Evolutionary conservation across 2,797 vertebrate genomes (phyloP), one percentile per base, ranked within the genome.

Genomic region (Paramormyrops hopkinsi): DNA sequence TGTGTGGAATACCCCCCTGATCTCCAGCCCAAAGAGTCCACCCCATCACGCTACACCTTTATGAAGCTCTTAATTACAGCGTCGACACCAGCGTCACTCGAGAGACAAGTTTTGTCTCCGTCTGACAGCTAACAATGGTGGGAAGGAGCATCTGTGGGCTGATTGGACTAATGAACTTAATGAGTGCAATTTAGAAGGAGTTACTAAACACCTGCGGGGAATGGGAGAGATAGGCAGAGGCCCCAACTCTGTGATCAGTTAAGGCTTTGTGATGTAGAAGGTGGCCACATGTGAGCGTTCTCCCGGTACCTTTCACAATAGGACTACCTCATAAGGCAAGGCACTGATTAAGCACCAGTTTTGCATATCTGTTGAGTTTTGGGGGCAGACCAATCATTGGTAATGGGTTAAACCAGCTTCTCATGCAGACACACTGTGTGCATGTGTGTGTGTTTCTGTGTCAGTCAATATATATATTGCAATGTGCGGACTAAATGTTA

Each of bases 301-400:
- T 89, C 53, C 89, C n/a, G 59, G n/a, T 65, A 73, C 73, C 91
- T 25, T 91, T 92, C 91, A 92, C 93, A 93, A 86, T 90, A 88
- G 90, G 90, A 88, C 90, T 90, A 73, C 90, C 88, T 65, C 46
- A 65, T 89, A 91, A 89, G 44, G 22, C 82, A 84, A 48, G 17
- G 50, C 53, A 79, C 25, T 37, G 88, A 7, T 89, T 88, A 91
- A 90, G 86, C 89, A 50, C 88, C 87, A 88, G 88, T 92, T 87
- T 87, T 87, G 86, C 53, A 41, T 62, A 88, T n/a, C 86, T 93
- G 87, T 89, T 90, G 87, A 87, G 29, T 87, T 79, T 89, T 87
- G 7, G 88, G 90, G 82, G 88, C 44, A 90, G 44, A 33, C 19
- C 29, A 44, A 62, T 87, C 22, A 90, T 89, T 25, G 89, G 85